These are phyloP conservation scores for Tridacna crocea DNA, from an alignment of 2,888 invertebrate genomes.

Conservation along the genomic window DNA sequence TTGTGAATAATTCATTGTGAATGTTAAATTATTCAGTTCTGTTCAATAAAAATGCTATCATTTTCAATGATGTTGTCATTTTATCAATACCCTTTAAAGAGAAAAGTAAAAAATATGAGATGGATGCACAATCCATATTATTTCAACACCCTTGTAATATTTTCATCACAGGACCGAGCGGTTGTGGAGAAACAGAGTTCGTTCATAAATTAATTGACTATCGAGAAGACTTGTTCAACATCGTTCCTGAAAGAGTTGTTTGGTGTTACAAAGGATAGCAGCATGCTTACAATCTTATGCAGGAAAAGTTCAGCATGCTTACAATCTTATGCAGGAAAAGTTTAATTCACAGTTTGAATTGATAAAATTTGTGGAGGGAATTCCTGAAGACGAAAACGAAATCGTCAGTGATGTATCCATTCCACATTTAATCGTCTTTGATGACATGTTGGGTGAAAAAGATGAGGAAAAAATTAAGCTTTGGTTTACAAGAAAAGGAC, in stretches of 20 bases:
- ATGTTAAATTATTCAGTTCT: too few relatives aligned
- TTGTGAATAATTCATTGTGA: too few relatives aligned
- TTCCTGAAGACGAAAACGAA: conserved; percentile 28
- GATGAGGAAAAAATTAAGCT: conserved; percentile 25
- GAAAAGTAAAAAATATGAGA: not conserved
- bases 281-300: conserved; percentile 5
- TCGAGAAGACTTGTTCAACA: conserved; percentile 5
- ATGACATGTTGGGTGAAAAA: conserved; percentile 19
- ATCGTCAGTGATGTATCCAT: conserved; percentile 16
- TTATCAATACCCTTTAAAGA: not conserved
- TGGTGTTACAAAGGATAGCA: conserved; percentile 31
- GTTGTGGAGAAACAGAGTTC: conserved; percentile 20
- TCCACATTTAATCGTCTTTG: conserved; percentile 24
- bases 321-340: conserved; percentile 6
- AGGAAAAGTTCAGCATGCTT: conserved; percentile 14
- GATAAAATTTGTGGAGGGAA: conserved; percentile 17
- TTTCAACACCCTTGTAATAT: conserved; percentile 26
- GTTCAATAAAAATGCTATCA: too few relatives aligned
- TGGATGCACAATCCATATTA: conserved; percentile 3
- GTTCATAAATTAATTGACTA: conserved; percentile 25
- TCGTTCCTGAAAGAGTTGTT: conserved; percentile 6
- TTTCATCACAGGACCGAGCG: conserved; percentile 25
- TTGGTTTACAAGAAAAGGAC: conserved; percentile 29
- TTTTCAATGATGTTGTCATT: not conserved
- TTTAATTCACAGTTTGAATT: not conserved